phyloP scores from a whole-genome alignment of 2,888 invertebrate genomes.

The Apotomis turbidana region DNA sequence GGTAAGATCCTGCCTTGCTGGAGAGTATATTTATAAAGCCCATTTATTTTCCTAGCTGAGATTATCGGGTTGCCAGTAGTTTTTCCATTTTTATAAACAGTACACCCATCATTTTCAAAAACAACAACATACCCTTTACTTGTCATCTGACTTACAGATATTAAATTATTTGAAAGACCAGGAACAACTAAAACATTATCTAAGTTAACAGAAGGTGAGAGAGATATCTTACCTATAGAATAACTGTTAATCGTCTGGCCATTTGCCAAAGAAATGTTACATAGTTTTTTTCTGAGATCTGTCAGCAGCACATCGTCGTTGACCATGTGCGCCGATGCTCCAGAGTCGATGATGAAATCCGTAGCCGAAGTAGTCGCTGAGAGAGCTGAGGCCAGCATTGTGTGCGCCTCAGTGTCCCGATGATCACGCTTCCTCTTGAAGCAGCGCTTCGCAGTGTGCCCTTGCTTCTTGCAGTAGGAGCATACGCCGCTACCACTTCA shows the following conservation, averaged over 20 bases:
- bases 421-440: not conserved
- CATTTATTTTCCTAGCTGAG: no score
- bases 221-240: not conserved
- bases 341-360: not conserved
- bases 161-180: not conserved
- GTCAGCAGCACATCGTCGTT: not conserved
- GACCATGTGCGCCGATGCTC: not conserved
- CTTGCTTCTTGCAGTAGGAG: not conserved
- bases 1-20: no score
- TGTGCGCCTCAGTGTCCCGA: no score
- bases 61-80: not conserved
- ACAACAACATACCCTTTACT: not conserved
- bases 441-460: not conserved
- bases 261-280: not conserved
- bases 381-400: no score
- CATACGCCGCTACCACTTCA: not conserved
- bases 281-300: not conserved
- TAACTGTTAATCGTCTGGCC: not conserved
- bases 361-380: not conserved
- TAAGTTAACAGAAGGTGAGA: not conserved
- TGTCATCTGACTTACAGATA: slow-evolving; percentile 4
- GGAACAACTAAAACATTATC: not conserved
- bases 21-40: no score
- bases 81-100: not conserved
- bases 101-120: not conserved